Evolutionary conservation across 2,113 vertebrate species (phyloP), one percentile per base, ranked within the genome.

Genomic region (Ochotona curzoniae): DNA sequence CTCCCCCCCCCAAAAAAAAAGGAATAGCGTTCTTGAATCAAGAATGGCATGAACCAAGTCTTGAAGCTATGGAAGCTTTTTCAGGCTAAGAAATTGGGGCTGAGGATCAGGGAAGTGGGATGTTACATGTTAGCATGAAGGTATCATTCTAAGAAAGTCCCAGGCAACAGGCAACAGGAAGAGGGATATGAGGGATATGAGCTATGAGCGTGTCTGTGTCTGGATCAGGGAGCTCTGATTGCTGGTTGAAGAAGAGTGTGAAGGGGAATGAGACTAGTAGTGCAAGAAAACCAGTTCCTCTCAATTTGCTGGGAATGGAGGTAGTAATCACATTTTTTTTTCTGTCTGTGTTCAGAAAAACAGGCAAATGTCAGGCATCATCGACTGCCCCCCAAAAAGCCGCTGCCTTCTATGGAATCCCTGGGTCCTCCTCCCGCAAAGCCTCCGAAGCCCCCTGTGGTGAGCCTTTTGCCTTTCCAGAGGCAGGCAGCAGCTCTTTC

Each of bases 351-450:
- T 91, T 93, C 73, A 91, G 95, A 94, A 93, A 96, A 89, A 49
- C 51, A 81, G 5, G 26, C 14, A 30, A 30, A 57, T 35, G 83
- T 17, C 64, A 54, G 57, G 0, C 9, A 79, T 83, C 92, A 7
- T 10, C 97, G 97, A 60, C 94, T 94, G 51, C 98, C 98, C 54
- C 98, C 81, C 84, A 92, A 67, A 7, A 98, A 97, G 93, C 51
- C 90, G 63, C 96, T 98, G 54, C 98, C 98, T 75, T 83, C 98
- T 12, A 18, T 84, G 0, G 79, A 93, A 15, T 94, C 88, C 67
- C 96, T 98, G 83, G 98, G 97, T 64, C 94, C 95, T 15, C 93
- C 98, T 81, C 98, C 98, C 75, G 32, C 67, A 60, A 99, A 99
- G 93, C 98, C 98, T 2, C 47, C 66, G 1, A 98, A 96, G 73